Percentiles rank a stretch among this genome's conserved stretches.
These are phyloP conservation scores for Trematomus loennbergii DNA, from an alignment of 2,113 vertebrate species.

Conservation along the genomic window DNA sequence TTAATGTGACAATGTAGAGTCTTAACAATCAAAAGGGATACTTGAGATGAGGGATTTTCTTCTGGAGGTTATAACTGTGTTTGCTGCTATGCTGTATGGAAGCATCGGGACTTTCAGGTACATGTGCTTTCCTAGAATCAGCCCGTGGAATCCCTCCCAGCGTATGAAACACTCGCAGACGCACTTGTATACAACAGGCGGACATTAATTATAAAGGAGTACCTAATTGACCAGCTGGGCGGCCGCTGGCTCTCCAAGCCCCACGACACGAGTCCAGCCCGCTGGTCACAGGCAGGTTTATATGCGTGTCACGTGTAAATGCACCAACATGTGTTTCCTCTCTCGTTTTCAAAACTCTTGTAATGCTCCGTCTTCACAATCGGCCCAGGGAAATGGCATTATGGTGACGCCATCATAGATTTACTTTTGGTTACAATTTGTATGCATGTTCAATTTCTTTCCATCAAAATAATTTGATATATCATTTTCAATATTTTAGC, in stretches of 20 bases:
- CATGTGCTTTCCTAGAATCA: slow-evolving; percentile 35
- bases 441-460: neutral
- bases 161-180: slow-evolving; percentile 46
- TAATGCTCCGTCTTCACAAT: neutral
- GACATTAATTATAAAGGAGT: slow-evolving; percentile 55
- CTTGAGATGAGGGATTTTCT: neutral
- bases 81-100: neutral
- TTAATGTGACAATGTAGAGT: neutral
- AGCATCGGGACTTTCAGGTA: slow-evolving; percentile 36
- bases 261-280: slow-evolving; percentile 21
- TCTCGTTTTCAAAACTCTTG: neutral
- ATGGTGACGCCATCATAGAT: neutral
- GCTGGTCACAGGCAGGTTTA: slow-evolving; percentile 13
- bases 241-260: slow-evolving; percentile 33
- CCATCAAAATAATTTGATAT: neutral
- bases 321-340: slow-evolving; percentile 7
- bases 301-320: neutral
- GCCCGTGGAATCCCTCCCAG: slow-evolving; percentile 45
- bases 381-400: neutral
- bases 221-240: slow-evolving; percentile 40
- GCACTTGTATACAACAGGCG: neutral
- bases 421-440: slow-evolving; percentile 3
- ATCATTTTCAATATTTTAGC: neutral
- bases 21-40: neutral
- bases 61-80: slow-evolving; percentile 2